Percentiles rank a stretch among this genome's conserved stretches.
These are phyloP conservation scores for Capromys pilorides DNA, from an alignment of 2,797 vertebrate genomes.

Conservation along the genomic window DNA sequence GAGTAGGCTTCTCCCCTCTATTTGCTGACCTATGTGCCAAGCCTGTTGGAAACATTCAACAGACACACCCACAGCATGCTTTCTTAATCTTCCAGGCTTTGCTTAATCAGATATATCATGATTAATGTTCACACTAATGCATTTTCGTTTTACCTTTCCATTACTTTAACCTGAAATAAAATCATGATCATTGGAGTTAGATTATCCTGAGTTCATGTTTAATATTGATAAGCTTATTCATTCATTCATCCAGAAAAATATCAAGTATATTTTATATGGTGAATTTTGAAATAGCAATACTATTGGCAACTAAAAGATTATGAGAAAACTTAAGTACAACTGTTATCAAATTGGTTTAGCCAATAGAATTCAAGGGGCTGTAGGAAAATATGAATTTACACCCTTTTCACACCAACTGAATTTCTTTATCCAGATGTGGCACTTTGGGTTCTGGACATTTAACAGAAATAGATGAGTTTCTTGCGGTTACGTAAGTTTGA, in stretches of 20 bases:
- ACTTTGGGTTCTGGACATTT: neutral
- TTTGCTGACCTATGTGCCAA: neutral
- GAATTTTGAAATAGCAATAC: neutral
- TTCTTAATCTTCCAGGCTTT: neutral
- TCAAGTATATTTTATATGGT: neutral
- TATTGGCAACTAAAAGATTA: neutral
- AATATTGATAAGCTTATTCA: neutral
- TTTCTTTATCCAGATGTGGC: neutral
- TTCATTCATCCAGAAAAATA: constrained; percentile 4
- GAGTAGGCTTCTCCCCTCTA: too few relatives aligned
- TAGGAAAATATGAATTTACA: neutral
- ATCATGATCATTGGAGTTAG: neutral
- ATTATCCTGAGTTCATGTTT: neutral
- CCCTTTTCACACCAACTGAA: neutral
- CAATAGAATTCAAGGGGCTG: neutral
- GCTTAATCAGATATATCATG: neutral
- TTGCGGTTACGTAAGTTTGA: neutral
- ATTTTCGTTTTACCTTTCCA: neutral
- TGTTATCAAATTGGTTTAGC: neutral
- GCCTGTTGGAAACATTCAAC: neutral
- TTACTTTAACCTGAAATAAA: neutral
- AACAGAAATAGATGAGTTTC: neutral
- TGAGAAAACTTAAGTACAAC: neutral
- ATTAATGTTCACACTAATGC: neutral
- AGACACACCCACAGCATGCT: neutral